These are phyloP conservation scores for Pandemis cinnamomeana DNA, from an alignment of 2,888 invertebrate species.

Conservation along the genomic window DNA sequence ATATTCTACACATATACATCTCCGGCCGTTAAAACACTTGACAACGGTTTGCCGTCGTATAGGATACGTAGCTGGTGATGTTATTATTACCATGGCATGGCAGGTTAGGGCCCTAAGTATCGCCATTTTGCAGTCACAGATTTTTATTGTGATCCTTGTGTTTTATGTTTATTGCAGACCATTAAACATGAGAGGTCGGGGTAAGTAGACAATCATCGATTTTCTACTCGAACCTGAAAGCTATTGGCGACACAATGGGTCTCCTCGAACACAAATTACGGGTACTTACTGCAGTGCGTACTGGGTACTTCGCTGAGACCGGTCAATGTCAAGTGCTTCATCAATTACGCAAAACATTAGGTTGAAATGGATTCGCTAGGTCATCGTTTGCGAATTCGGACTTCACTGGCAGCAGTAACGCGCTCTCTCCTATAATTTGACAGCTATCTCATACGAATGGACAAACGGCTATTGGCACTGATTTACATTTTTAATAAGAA, in stretches of 20 bases:
- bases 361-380: background rate
- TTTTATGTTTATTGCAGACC: constrained; percentile 36
- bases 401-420: background rate
- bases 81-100: no score
- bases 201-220: constrained; percentile 41
- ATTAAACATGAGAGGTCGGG: constrained; percentile 34
- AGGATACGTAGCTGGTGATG: no score
- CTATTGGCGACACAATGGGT: constrained; percentile 33
- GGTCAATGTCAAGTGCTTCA: constrained; percentile 20
- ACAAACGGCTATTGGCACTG: no score
- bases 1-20: no score
- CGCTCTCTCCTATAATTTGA: background rate
- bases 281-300: constrained; percentile 25
- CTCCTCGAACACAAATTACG: constrained; percentile 35
- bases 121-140: background rate
- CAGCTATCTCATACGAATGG: no score
- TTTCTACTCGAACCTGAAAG: constrained; percentile 37
- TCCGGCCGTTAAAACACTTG: no score
- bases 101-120: background rate
- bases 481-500: no score
- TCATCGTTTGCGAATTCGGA: background rate
- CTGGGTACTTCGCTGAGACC: background rate
- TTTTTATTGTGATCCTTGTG: constrained; percentile 32
- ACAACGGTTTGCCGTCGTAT: no score
- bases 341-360: background rate